phyloP scores from a whole-genome alignment of 1,140 invertebrate species.

The Melitaea cinxia region DNA sequence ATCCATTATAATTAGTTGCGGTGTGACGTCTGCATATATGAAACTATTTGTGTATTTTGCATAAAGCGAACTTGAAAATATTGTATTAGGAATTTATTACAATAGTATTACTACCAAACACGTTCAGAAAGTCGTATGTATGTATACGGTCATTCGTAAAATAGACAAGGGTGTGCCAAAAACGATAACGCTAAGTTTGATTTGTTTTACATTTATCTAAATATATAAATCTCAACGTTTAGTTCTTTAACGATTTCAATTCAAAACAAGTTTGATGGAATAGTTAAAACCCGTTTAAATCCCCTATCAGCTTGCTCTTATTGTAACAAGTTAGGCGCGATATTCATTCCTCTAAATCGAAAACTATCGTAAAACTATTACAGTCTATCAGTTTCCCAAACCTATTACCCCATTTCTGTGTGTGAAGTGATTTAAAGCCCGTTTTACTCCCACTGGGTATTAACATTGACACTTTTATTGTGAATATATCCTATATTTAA shows the following conservation, averaged over 20 bases:
- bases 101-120: too few species aligned
- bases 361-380: constrained; percentile 37
- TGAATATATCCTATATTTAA: constrained; percentile 32
- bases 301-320: constrained; percentile 13
- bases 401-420: constrained; percentile 32
- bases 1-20: too few species aligned
- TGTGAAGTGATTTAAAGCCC: constrained; percentile 34
- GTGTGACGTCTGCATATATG: too few species aligned
- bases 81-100: too few species aligned
- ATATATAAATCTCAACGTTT: not conserved
- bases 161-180: too few species aligned
- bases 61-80: too few species aligned
- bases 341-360: constrained; percentile 30
- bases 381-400: constrained; percentile 32
- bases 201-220: too few species aligned
- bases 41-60: too few species aligned
- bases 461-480: constrained; percentile 38
- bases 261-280: constrained; percentile 5
- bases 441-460: constrained; percentile 31
- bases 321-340: constrained; percentile 19
- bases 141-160: too few species aligned
- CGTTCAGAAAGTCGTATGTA: too few species aligned
- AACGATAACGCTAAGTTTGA: too few species aligned
- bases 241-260: not conserved
- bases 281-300: constrained; percentile 14